Percentiles rank a stretch among this genome's conserved stretches.
Conservation (phyloP, 1,140 invertebrate species). For the Drosophila sp. region DNA sequence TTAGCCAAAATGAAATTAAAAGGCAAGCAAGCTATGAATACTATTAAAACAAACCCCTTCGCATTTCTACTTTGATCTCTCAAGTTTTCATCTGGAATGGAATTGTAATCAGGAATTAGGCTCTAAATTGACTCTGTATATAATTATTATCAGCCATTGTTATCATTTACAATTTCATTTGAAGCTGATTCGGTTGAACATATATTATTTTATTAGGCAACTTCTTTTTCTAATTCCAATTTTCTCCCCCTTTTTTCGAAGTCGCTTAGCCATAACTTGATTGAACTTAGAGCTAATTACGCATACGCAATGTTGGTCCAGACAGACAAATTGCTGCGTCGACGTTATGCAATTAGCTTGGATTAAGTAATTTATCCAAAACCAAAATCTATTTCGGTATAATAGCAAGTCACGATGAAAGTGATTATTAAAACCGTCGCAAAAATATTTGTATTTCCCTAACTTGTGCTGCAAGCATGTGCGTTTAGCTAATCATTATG, state of each 20-base stretch:
- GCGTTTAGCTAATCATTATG: slow-evolving; percentile 17
- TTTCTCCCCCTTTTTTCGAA: background rate
- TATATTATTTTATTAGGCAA: no score
- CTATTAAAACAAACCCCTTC: no score
- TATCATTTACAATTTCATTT: no score
- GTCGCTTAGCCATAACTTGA: background rate
- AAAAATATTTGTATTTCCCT: slow-evolving; percentile 1
- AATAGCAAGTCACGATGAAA: slow-evolving; percentile 14
- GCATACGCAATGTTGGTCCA: slow-evolving; percentile 20
- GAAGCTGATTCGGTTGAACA: no score
- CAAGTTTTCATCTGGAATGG: no score
- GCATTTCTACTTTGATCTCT: no score
- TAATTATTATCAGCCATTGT: no score
- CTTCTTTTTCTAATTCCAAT: background rate
- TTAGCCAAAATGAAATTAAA: background rate
- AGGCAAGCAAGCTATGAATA: background rate
- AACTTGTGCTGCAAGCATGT: background rate
- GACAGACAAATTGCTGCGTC: background rate
- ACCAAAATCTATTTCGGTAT: background rate
- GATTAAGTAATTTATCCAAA: slow-evolving; percentile 25
- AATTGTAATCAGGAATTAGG: no score
- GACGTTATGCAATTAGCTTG: background rate
- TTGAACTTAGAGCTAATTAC: slow-evolving; percentile 17
- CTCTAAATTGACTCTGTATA: no score
- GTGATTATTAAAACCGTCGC: background rate